A percentile compares a stretch with the other conserved stretches of the same genome.
phyloP scores from a whole-genome alignment of 2,113 vertebrate genomes.

The Chaenocephalus aceratus region DNA sequence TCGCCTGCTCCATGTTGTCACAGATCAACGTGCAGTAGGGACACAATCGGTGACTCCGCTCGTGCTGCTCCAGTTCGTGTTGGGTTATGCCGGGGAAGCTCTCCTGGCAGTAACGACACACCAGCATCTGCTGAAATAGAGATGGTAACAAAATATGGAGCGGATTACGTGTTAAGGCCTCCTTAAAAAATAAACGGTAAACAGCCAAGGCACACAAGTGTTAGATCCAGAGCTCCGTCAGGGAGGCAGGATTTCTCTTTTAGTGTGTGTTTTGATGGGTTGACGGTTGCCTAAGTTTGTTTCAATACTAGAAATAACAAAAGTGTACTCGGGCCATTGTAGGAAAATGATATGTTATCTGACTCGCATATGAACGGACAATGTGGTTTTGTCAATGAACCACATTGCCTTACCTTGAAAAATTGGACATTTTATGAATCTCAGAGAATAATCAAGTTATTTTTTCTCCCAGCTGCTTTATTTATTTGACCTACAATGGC shows the following conservation, averaged over 20 bases:
- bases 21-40: constrained; percentile 83
- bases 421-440: too few species aligned
- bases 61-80: constrained; percentile 76
- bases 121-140: constrained; percentile 54
- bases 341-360: too few species aligned
- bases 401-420: too few species aligned
- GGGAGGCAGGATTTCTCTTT: too few species aligned
- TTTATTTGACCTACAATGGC: background rate
- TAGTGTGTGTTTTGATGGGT: background rate
- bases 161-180: constrained; percentile 53
- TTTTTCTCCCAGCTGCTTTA: background rate
- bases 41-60: constrained; percentile 80
- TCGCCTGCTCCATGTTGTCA: constrained; percentile 77
- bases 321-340: too few species aligned
- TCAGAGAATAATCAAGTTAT: too few species aligned
- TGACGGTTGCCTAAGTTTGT: background rate
- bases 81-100: constrained; percentile 79
- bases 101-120: constrained; percentile 79
- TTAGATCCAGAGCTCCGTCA: too few species aligned
- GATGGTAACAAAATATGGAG: constrained; percentile 44
- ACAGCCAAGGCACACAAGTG: constrained; percentile 17
- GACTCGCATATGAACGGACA: too few species aligned
- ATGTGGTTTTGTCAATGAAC: too few species aligned
- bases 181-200: constrained; percentile 58
- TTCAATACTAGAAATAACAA: too few species aligned